Percentiles rank a stretch among this genome's conserved stretches.
These are phyloP conservation scores for Carassius carassius DNA, from an alignment of 2,113 vertebrate species.

Conservation along the genomic window DNA sequence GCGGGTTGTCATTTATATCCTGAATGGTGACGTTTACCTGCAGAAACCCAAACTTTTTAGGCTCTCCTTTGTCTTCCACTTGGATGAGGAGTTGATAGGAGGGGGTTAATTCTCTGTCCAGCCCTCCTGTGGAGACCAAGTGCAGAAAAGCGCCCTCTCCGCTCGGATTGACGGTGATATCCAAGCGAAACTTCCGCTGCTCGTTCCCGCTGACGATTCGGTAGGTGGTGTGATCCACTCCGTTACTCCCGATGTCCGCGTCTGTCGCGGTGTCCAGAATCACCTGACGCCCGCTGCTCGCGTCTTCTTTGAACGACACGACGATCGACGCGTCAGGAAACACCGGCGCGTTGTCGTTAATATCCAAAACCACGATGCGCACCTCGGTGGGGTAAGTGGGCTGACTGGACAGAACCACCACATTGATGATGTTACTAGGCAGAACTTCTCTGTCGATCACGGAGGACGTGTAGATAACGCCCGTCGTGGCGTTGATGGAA, in stretches of 20 bases:
- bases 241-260: constrained; percentile 90
- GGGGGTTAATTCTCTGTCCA: constrained; percentile 88
- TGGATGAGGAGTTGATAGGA: constrained; percentile 90
- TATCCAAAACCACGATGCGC: constrained; percentile 89
- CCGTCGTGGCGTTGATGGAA: constrained; percentile 87
- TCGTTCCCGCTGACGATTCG: constrained; percentile 91
- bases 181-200: constrained; percentile 88
- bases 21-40: constrained; percentile 96
- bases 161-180: constrained; percentile 96
- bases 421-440: constrained; percentile 88
- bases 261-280: constrained; percentile 96
- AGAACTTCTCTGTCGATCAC: constrained; percentile 91
- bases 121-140: constrained; percentile 88
- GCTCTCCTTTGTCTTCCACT: constrained; percentile 94
- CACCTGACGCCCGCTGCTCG: constrained; percentile 92
- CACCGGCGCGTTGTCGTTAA: constrained; percentile 94
- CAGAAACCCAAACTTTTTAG: constrained; percentile 87
- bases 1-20: constrained; percentile 96
- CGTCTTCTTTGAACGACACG: constrained; percentile 96
- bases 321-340: constrained; percentile 93
- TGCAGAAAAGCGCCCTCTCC: constrained; percentile 97
- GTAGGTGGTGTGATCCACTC: constrained; percentile 94
- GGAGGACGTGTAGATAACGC: constrained; percentile 85
- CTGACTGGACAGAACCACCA: constrained; percentile 96
- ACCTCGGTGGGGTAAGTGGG: constrained; percentile 98